Percentiles rank a stretch among this genome's conserved stretches.
phyloP scores from a whole-genome alignment of 1,140 invertebrate species.

The Habropoda laboriosa region DNA sequence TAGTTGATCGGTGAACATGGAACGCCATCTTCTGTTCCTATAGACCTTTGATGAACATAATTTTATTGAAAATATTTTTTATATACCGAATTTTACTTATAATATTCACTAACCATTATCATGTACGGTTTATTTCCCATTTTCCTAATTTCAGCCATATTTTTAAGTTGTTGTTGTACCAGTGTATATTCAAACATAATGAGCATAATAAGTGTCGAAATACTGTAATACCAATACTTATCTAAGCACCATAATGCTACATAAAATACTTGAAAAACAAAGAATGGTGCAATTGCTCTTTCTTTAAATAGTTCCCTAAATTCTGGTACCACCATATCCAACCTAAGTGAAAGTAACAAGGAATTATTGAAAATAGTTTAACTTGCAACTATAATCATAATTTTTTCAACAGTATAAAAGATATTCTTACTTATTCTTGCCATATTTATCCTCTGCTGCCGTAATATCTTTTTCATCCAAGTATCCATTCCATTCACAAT shows the following conservation, averaged over 20 bases:
- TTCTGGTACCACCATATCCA: constrained; percentile 96
- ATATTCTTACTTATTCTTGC: constrained; percentile 91
- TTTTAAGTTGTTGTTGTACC: constrained; percentile 98
- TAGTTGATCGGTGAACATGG: constrained; percentile 92
- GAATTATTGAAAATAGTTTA: constrained; percentile 15
- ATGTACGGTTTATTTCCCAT: constrained; percentile 99
- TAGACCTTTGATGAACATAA: constrained; percentile 87
- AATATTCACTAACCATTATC: constrained; percentile 86
- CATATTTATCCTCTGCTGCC: constrained; percentile 90
- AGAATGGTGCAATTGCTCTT: constrained; percentile 99
- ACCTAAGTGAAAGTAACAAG: constrained; percentile 82
- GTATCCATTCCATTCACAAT: constrained; percentile 94
- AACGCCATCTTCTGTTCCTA: constrained; percentile 95
- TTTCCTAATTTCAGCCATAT: constrained; percentile 99
- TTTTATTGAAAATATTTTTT: constrained; percentile 19
- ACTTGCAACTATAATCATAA: too few species aligned
- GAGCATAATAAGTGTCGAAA: constrained; percentile 99
- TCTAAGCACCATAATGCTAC: constrained; percentile 99
- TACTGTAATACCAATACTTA: constrained; percentile 98
- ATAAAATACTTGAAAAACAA: constrained; percentile 97
- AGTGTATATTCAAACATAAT: constrained; percentile 99
- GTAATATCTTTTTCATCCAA: constrained; percentile 90
- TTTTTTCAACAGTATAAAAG: background rate
- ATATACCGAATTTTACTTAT: background rate
- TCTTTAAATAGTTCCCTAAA: constrained; percentile 98